Evolutionary conservation across 2,888 invertebrate genomes (phyloP).

Genomic region (Drosophila mettleri): DNA sequence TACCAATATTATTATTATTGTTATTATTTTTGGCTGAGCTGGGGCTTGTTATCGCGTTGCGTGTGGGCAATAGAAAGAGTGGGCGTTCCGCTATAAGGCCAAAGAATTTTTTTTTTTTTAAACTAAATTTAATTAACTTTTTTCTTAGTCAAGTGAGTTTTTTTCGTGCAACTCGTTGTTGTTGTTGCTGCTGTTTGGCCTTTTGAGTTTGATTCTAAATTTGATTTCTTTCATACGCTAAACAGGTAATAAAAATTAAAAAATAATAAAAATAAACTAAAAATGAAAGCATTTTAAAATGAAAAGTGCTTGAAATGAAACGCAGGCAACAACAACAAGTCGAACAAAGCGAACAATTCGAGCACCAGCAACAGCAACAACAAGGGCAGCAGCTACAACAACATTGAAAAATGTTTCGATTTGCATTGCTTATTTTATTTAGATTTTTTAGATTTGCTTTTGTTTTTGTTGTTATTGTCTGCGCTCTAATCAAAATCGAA

Average conservation of each 20-base stretch:
- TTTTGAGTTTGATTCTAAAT: slow-evolving; percentile 24
- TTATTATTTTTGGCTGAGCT: slow-evolving; percentile 21
- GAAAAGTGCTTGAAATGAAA: slow-evolving; percentile 41
- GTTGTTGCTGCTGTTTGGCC: slow-evolving; percentile 2
- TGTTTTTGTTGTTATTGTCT: slow-evolving; percentile 28
- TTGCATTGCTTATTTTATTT: slow-evolving; percentile 57
- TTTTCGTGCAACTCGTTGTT: slow-evolving; percentile 16
- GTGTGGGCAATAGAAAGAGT: slow-evolving; percentile 43
- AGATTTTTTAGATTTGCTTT: slow-evolving; percentile 25
- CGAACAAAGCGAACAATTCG: slow-evolving; percentile 26
- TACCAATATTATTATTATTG: slow-evolving; percentile 31
- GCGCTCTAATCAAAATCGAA: slow-evolving; percentile 60
- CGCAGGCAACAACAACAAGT: slow-evolving; percentile 38
- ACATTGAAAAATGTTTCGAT: slow-evolving; percentile 45
- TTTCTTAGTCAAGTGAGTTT: not conserved
- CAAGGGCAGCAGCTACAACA: slow-evolving; percentile 31
- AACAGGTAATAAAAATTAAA: slow-evolving; percentile 41
- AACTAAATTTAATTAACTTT: not conserved
- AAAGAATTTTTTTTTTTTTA: slow-evolving; percentile 34
- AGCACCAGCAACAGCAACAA: slow-evolving; percentile 25
- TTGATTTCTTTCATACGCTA: slow-evolving; percentile 53
- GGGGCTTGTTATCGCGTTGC: slow-evolving; percentile 45
- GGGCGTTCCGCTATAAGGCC: slow-evolving; percentile 57
- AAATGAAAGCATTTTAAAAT: slow-evolving; percentile 34
- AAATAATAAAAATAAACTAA: slow-evolving; percentile 39